phyloP scores from a whole-genome alignment of 2,797 vertebrate species.

The Macroramphosus scolopax region DNA sequence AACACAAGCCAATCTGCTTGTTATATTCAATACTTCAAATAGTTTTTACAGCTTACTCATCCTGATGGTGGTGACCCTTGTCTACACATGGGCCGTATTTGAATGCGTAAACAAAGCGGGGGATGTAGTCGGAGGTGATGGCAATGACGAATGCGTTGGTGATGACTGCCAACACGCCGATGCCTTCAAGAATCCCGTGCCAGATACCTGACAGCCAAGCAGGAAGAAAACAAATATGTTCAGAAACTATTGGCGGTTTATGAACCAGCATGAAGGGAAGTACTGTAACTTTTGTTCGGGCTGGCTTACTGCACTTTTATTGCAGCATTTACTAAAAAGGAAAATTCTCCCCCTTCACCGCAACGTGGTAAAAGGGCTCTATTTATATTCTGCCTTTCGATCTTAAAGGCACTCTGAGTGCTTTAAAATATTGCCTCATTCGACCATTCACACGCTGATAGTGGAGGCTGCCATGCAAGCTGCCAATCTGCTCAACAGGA shows the following conservation, averaged over 20 bases:
- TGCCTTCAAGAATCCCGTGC: constrained; percentile 97
- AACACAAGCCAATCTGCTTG: neutral
- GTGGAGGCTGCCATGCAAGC: no score
- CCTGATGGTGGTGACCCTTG: constrained; percentile 84
- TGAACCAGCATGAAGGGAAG: neutral
- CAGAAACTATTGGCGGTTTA: neutral
- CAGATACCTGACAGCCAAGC: constrained; percentile 86
- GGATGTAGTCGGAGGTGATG: constrained; percentile 98
- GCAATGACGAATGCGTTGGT: constrained; percentile 99
- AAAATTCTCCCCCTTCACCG: neutral
- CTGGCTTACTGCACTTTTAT: neutral
- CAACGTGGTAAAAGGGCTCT: no score
- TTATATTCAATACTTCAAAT: neutral
- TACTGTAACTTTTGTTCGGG: neutral
- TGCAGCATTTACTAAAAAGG: constrained; percentile 1
- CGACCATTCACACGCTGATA: no score
- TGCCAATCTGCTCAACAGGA: no score
- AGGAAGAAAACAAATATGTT: constrained; percentile 11
- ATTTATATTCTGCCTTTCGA: no score
- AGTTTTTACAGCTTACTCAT: constrained; percentile 59
- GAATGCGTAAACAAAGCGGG: constrained; percentile 96
- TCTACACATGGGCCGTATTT: constrained; percentile 95
- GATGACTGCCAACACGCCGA: constrained; percentile 96
- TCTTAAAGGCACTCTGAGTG: no score
- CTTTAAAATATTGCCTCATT: no score